A percentile compares a stretch with the other conserved stretches of the same genome.
Evolutionary conservation across 2,888 invertebrate species (phyloP).

Genomic region (Tenthredo notha): DNA sequence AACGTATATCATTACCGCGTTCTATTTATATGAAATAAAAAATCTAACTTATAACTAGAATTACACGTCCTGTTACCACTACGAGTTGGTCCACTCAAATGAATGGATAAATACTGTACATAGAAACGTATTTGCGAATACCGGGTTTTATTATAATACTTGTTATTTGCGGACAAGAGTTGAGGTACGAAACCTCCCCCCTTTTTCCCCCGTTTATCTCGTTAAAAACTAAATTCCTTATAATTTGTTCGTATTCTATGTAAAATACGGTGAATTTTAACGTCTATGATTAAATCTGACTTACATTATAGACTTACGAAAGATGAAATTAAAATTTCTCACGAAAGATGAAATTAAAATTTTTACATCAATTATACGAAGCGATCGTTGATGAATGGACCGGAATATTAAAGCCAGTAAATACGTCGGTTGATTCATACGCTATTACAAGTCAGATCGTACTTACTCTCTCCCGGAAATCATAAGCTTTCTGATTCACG

Average conservation of each 20-base stretch:
- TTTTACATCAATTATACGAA: background rate
- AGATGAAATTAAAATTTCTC: background rate
- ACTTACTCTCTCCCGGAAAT: constrained; percentile 44
- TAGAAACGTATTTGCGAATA: background rate
- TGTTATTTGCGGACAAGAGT: background rate
- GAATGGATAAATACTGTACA: background rate
- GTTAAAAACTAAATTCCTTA: background rate
- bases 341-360: background rate
- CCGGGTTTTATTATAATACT: constrained; percentile 13
- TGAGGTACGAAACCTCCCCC: background rate
- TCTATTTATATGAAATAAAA: too few relatives aligned
- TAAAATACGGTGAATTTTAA: background rate
- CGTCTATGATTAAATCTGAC: too few relatives aligned
- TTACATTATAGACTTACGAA: too few relatives aligned
- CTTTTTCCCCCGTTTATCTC: background rate
- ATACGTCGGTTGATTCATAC: constrained; percentile 22
- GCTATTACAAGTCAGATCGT: background rate
- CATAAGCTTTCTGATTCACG: constrained; percentile 35
- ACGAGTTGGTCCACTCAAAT: background rate
- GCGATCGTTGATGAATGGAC: background rate
- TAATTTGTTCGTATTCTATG: background rate
- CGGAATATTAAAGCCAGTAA: constrained; percentile 3
- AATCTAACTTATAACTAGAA: background rate
- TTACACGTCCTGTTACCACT: background rate
- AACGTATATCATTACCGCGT: too few relatives aligned